Base-by-base conservation (phyloP, 2,113 vertebrate genomes). In the Cardinalis cardinalis region DNA sequence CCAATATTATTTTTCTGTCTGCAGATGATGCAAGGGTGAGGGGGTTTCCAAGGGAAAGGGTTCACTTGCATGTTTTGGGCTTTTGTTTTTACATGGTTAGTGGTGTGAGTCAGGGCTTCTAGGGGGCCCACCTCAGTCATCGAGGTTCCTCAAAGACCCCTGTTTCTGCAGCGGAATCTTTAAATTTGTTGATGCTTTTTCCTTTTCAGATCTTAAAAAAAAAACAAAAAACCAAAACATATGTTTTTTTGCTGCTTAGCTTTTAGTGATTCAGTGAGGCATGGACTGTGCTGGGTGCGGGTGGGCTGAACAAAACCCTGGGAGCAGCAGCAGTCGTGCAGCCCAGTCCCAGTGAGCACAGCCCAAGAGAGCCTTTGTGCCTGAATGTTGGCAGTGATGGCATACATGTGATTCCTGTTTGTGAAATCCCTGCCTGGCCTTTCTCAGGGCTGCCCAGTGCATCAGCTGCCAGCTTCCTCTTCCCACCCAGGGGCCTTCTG, bases 271-370 rank as follows among this genome's bases (percentile, higher is more conserved):
- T 26, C 4, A 10, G 11, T 24, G 18, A 48, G 28, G 24, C n/a
- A 6, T 0, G 10, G 64, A 36, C 26, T 38, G 58, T 3, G 2
- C 14, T 46, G 66, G 31, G 60, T 2, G 1, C n/a, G 24, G 69
- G 49, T 38, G 29, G 53, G 2, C 49, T 32, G 16, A 80, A 38
- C 5, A 14, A 55, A 80, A 38, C 5, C 1, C 38, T 1, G 7
- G 9, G 7, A 7, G 34, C 28, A 83, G 32, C 7, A 52, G 63
- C 76, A 23, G 7, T 10, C 31, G 43, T 69, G n/a, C 74, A 48
- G 43, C 51, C 9, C 12, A 6, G 36, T 18, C 25, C 69, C 0
- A 0, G 5, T 4, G n/a, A 34, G 53, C 48, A 10, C 36, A 72
- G 76, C 28, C 49, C 21, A 2, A 2, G 32, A 32, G 38, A 72